A percentile compares a stretch with the other conserved stretches of the same genome.
Conservation (phyloP, 2,113 vertebrate genomes). For the Mormyrus iriodes region DNA sequence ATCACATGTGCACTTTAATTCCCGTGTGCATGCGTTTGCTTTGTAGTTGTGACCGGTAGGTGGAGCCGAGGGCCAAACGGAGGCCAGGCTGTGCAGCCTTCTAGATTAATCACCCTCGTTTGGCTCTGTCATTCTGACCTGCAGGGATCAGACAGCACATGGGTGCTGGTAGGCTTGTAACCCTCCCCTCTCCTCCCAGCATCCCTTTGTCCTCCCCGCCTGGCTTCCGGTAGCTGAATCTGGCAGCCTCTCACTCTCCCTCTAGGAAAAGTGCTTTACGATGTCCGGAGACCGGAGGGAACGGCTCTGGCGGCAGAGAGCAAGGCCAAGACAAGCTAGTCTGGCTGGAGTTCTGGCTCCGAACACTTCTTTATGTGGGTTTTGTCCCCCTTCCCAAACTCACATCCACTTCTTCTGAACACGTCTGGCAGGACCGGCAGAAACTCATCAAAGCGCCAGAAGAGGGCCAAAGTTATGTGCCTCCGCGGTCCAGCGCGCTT, state of each 20-base stretch:
- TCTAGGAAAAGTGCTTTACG: constrained; percentile 11
- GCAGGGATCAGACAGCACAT: background rate
- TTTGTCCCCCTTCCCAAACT: background rate
- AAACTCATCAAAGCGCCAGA: background rate
- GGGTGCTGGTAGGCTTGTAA: background rate
- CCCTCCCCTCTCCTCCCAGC: background rate
- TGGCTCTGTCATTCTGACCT: background rate
- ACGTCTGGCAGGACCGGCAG: background rate
- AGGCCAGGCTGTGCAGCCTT: background rate
- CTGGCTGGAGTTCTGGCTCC: constrained; percentile 11
- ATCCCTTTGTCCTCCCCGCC: background rate
- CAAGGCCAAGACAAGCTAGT: background rate
- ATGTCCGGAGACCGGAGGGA: constrained; percentile 8
- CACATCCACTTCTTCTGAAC: background rate
- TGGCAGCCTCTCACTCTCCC: background rate
- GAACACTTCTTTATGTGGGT: background rate
- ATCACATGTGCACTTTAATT: background rate
- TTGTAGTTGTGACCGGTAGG: background rate
- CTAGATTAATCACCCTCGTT: background rate
- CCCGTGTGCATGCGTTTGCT: background rate
- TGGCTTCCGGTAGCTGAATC: background rate
- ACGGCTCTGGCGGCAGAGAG: background rate
- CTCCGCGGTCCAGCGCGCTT: background rate
- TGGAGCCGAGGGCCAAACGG: background rate
- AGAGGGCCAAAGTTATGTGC: too few species aligned